Base-by-base conservation (phyloP, 2,888 invertebrate species). In the Argyresthia goedartella region DNA sequence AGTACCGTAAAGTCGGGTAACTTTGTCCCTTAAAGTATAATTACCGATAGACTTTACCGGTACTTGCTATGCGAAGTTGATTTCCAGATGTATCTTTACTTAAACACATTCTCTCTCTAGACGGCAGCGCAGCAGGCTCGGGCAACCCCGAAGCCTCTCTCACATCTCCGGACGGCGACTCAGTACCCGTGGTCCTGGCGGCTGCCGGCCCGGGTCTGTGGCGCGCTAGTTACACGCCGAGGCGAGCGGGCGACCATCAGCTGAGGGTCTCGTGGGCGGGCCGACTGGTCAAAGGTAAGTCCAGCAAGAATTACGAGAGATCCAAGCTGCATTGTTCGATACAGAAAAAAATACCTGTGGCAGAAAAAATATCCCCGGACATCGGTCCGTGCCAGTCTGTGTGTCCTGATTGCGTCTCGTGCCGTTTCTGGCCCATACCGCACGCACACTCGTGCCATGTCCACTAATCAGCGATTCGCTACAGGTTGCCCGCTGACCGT, bases 231-330 rank as follows among this genome's bases (percentile, higher is more conserved):
- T 99, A 99, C 73, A 94, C 95, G 1, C 95, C 99, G 0, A 88
- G 92, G 42, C 89, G 93, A 10, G 88, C 93, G 4, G 90, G 92
- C 1, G 92, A 94, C 52, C 96, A 96, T 57, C 92, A 95, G 57
- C 93, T 99, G 60, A 88, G 97, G 43, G 98, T 99, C 7, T 90
- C 94, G 63, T 99, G 99, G 98, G 96, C 96, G 55, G 96, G 95
- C 6, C 88, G 95, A 59, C 91, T 93, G 46, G 91, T 94, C 16
- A 93, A 93, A 79, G 93, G 85, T 84, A 60, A 48, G 48, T 11
- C 44, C 14, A 8, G 4, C 15, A 36, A 8, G 36, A 36, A 36
- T 36, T 36, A 36, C 36, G 9, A 9, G 9, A 36, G 36, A n/a
- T n/a, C n/a, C n/a, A n/a, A n/a, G 36, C 36, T 9, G 9, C 8